Evolutionary conservation across 1,140 invertebrate genomes (phyloP).

Genomic region (Kradibia gibbosae): DNA sequence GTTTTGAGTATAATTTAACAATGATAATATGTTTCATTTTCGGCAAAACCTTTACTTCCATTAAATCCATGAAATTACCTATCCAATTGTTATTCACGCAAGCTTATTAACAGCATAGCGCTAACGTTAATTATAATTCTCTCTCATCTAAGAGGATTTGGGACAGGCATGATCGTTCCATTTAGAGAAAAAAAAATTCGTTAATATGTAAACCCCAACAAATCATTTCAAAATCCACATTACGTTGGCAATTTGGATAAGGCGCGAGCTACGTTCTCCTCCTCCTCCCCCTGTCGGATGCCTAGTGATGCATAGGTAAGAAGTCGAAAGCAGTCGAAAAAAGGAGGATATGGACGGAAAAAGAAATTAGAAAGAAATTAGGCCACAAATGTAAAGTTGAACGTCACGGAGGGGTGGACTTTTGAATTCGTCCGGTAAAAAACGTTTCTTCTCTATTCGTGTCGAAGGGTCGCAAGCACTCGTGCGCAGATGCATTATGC

Average conservation of each 20-base stretch:
- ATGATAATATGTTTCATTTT: no score
- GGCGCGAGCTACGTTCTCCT: background rate
- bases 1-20: no score
- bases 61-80: no score
- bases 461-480: slow-evolving; percentile 9
- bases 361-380: background rate
- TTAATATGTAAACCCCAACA: background rate
- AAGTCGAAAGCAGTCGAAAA: no score
- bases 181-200: background rate
- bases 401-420: slow-evolving; percentile 4
- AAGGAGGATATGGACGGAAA: no score
- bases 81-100: no score
- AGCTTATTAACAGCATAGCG: no score
- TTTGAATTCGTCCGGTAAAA: slow-evolving; percentile 29
- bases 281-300: background rate
- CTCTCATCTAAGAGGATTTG: no score
- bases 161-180: no score
- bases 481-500: slow-evolving; percentile 25
- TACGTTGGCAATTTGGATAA: background rate
- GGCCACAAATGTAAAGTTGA: slow-evolving; percentile 18
- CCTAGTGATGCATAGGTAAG: background rate
- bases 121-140: no score
- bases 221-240: background rate
- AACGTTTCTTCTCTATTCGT: slow-evolving; percentile 28
- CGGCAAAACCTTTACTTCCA: no score